Base-by-base conservation (phyloP, 2,113 vertebrate genomes). In the Phalacrocorax carbo region DNA sequence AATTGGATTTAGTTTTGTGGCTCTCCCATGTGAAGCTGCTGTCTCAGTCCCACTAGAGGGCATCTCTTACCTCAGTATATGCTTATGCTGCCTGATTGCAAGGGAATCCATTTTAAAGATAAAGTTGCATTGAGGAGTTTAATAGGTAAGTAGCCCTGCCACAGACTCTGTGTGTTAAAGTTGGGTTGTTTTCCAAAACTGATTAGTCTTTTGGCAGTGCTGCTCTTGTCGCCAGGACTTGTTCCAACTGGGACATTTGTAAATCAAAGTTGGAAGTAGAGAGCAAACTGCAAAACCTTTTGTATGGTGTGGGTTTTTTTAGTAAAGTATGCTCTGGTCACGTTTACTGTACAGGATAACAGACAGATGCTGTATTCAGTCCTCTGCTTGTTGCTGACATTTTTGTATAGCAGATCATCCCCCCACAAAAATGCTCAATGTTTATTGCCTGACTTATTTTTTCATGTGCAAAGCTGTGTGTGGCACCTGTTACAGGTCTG, bases 21-120 rank as follows among this genome's bases (percentile, higher is more conserved):
- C 48, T 90, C 5, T 34, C 25, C 17, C 10, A 4, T 7, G 32
- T 30, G 55, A 54, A 29, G 23, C 58, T 88, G 61, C 62, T 7
- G 1, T 23, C 36, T 27, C 20, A 46, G 52, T 57, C 71, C 91
- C 97, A 38, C 96, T 96, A 97, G 97, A 62, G 87, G 93, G 96
- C 95, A 73, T n/a, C 66, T 83, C 34, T 10, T 64, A 75, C 75
- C 83, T 82, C 64, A 6, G 18, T 29, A 69, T 1, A 2, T 64
- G 76, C 72, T 42, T 38, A 0, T 4, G 51, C 80, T 84, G 60
- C 72, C 57, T 5, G 36, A 26, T 76, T 86, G 44, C 44, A 29
- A 69, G 52, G 54, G 77, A 69, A 66, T 80, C 78, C 75, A 86
- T 95, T 80, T 91, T 77, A 80, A 82, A 61, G 54, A 13, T 13